Base-by-base conservation (phyloP, 2,888 invertebrate species). In the Parnassius orleans region DNA sequence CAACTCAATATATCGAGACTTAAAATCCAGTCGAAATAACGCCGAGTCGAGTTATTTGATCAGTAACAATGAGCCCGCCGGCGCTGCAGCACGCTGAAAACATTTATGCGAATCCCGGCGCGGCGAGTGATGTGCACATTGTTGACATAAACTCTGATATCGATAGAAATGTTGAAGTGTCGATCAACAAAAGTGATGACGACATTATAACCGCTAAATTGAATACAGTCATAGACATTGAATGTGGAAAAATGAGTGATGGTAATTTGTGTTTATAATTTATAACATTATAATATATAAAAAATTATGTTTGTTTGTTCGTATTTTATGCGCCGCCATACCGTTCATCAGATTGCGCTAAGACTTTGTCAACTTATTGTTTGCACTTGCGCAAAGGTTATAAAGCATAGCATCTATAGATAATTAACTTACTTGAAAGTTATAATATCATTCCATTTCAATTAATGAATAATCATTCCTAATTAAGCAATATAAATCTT, bases 41-140 rank as follows among this genome's bases (percentile, higher is more conserved):
- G 14, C 11, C 3, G 15, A 33, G 43, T 53, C 52, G 50, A 14
- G 42, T 55, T 54, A n/a, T 11, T 46, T 50, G 47, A 47, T 52
- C 70, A 75, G 72, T 75, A 67, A 69, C 67, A 64, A 77, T 76
- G 76, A 75, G 70, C 68, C 70, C 70, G 62, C 72, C 74, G 66
- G 67, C 72, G 54, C 53, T 63, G 62, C 61, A 69, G 47, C 69
- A 72, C 72, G 72, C 60, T 56, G 63, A 48, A 57, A 53, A 43
- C 55, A 57, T 15, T 52, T 57, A 65, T 63, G 59, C 65, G 44
- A 60, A 10, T 57, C 57, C 33, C 9, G 48, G 48, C 14, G 48
- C 12, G 19, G 19, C 33, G 53, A 56, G 53, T 53, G 57, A 57
- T 44, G 64, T 60, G 48, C 57, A 60, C 24, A 53, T 60, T 53